Percentiles rank a stretch among this genome's conserved stretches.
Evolutionary conservation across 1,140 invertebrate genomes (phyloP).

Genomic region (Musca vetustissima): DNA sequence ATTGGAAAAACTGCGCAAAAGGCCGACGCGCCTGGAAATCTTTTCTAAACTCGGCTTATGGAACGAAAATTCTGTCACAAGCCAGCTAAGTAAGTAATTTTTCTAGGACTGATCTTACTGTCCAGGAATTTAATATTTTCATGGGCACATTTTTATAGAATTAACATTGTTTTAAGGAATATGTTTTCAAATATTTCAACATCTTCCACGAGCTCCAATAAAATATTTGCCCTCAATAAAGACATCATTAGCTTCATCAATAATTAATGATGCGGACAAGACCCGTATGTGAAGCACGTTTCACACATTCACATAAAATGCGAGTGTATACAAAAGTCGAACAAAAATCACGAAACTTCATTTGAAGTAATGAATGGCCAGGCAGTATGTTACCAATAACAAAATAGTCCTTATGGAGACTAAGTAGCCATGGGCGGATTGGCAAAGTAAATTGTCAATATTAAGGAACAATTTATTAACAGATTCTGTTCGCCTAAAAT

Average conservation of each 20-base stretch:
- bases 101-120: no score
- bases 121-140: no score
- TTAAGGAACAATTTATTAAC: slow-evolving; percentile 20
- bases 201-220: slow-evolving; percentile 16
- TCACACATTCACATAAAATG: slow-evolving; percentile 25
- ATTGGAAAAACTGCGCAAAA: no score
- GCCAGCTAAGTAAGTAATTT: no score
- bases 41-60: no score
- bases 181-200: no score
- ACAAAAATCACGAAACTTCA: slow-evolving; percentile 13
- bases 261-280: slow-evolving; percentile 55
- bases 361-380: not conserved
- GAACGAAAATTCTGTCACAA: no score
- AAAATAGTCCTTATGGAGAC: no score
- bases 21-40: no score
- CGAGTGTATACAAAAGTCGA: no score
- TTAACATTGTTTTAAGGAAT: no score
- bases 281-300: slow-evolving; percentile 50
- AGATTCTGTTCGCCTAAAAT: not conserved
- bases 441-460: slow-evolving; percentile 10
- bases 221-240: slow-evolving; percentile 42
- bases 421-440: not conserved
- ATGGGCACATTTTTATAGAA: no score
- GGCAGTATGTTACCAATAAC: slow-evolving; percentile 3
- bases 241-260: slow-evolving; percentile 44